These are phyloP conservation scores for Acanthopagrus latus DNA, from an alignment of 2,797 vertebrate genomes.

Conservation along the genomic window DNA sequence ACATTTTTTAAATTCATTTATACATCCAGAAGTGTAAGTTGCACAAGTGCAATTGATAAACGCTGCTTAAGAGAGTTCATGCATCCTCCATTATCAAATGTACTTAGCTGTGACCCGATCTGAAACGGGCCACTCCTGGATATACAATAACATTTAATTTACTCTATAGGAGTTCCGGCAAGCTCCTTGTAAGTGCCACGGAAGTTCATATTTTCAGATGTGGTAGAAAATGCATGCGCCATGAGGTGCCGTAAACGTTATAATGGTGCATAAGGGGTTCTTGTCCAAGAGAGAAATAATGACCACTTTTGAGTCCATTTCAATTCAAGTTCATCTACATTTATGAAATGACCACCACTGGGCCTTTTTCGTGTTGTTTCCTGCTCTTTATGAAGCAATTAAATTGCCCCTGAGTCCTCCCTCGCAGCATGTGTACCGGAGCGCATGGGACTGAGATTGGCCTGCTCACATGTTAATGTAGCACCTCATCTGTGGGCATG, in stretches of 20 bases:
- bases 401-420: conserved; percentile 15
- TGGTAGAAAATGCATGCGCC: conserved; percentile 7
- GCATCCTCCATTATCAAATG: not conserved
- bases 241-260: not conserved
- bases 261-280: not conserved
- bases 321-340: conserved; percentile 19
- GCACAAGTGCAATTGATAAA: not conserved
- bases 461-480: conserved; percentile 52
- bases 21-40: not conserved
- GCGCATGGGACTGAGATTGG: conserved; percentile 40
- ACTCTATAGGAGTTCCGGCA: conserved; percentile 6
- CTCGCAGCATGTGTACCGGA: conserved; percentile 26
- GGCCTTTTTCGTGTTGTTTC: conserved; percentile 30
- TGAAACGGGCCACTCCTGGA: not conserved
- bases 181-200: not conserved
- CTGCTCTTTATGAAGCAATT: conserved; percentile 35
- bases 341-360: conserved; percentile 27
- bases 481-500: conserved; percentile 63
- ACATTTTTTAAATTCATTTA: not conserved
- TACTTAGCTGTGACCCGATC: no score
- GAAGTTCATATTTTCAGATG: conserved; percentile 11
- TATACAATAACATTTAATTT: not conserved
- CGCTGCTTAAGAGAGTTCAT: conserved; percentile 4
- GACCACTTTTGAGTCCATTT: conserved; percentile 14
- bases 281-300: conserved; percentile 19